A percentile compares a stretch with the other conserved stretches of the same genome.
phyloP scores from a whole-genome alignment of 1,140 invertebrate genomes.

The Calephelis virginiensis region DNA sequence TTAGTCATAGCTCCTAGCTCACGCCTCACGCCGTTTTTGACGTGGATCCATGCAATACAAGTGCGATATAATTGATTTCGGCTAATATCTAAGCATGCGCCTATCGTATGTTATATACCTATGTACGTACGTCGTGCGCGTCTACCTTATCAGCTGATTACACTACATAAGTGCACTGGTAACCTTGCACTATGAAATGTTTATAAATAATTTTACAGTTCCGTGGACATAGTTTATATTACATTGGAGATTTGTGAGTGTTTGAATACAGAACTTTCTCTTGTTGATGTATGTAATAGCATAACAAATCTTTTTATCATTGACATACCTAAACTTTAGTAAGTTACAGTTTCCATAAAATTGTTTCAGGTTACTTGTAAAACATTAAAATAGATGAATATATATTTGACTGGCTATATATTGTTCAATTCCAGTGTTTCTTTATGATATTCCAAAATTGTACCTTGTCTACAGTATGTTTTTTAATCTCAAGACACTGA shows the following conservation, averaged over 20 bases:
- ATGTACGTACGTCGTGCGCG: constrained; percentile 41
- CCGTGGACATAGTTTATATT: constrained; percentile 23
- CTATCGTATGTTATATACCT: constrained; percentile 44
- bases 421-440: too few relatives aligned
- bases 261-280: background rate
- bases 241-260: constrained; percentile 8
- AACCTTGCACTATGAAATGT: constrained; percentile 47
- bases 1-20: constrained; percentile 42
- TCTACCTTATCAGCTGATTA: constrained; percentile 72
- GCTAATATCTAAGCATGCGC: constrained; percentile 62
- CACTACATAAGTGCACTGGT: constrained; percentile 53
- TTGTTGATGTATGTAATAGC: background rate
- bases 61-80: constrained; percentile 60
- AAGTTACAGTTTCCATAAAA: background rate
- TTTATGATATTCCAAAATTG: too few relatives aligned
- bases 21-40: constrained; percentile 34
- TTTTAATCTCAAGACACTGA: too few relatives aligned
- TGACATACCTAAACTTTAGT: background rate
- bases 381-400: too few relatives aligned
- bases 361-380: too few relatives aligned
- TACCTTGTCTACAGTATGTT: too few relatives aligned
- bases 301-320: background rate
- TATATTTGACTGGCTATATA: too few relatives aligned
- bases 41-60: constrained; percentile 34
- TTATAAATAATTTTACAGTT: constrained; percentile 47